Percentiles rank a stretch among this genome's conserved stretches.
phyloP scores from a whole-genome alignment of 1,140 invertebrate species.

The Eubasilissa regina region DNA sequence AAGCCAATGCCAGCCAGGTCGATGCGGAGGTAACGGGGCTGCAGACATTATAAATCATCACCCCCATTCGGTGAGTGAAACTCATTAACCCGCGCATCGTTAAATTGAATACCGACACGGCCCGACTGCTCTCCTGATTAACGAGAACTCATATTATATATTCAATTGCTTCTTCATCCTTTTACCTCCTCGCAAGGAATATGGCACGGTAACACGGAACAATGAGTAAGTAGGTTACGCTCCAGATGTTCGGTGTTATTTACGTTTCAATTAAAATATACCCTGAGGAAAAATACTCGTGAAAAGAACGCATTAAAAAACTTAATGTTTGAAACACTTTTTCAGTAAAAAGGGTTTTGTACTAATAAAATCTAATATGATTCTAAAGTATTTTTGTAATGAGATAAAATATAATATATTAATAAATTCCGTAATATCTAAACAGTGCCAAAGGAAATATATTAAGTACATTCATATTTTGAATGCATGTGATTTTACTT shows the following conservation, averaged over 20 bases:
- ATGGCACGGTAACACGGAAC: slow-evolving; percentile 38
- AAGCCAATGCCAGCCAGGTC: slow-evolving; percentile 11
- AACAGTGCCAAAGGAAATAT: too few species aligned
- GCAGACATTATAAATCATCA: slow-evolving; percentile 60
- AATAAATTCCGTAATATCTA: too few species aligned
- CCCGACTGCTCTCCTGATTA: slow-evolving; percentile 40
- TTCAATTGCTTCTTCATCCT: slow-evolving; percentile 39
- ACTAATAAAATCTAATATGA: too few species aligned
- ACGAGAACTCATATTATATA: slow-evolving; percentile 32
- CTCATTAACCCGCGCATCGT: slow-evolving; percentile 57
- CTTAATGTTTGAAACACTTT: too few species aligned
- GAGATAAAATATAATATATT: too few species aligned
- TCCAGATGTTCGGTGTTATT: slow-evolving; percentile 7
- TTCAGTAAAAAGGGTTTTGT: too few species aligned
- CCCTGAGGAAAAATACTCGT: neutral
- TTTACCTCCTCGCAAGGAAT: slow-evolving; percentile 30
- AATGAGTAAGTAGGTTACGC: neutral
- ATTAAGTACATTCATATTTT: too few species aligned
- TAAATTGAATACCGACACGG: slow-evolving; percentile 58
- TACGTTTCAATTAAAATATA: slow-evolving; percentile 30
- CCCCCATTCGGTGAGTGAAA: slow-evolving; percentile 57
- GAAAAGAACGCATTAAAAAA: too few species aligned
- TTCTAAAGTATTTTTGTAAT: too few species aligned
- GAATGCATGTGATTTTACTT: too few species aligned
- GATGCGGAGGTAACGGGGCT: slow-evolving; percentile 32